phyloP scores from a whole-genome alignment of 2,797 vertebrate genomes.

The Gallirallus australis region DNA sequence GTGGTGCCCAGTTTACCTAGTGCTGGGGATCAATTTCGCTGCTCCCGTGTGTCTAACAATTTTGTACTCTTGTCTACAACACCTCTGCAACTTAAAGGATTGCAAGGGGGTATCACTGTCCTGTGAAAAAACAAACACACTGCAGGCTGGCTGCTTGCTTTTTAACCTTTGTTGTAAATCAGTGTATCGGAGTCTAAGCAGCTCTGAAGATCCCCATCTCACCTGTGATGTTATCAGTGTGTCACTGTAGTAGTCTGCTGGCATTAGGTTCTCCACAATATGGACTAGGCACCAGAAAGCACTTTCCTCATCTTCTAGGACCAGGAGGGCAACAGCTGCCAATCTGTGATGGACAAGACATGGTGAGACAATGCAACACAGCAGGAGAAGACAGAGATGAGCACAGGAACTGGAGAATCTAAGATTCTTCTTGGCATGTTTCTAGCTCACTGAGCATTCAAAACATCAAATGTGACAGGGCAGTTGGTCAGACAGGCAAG shows the following conservation, averaged over 20 bases:
- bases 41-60: neutral
- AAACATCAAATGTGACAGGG: neutral
- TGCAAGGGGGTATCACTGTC: neutral
- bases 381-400: neutral
- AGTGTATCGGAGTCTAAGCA: neutral
- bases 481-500: neutral
- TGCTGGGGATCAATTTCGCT: neutral
- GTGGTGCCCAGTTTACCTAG: neutral
- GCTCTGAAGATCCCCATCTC: neutral
- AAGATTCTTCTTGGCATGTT: neutral
- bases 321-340: constrained; percentile 89
- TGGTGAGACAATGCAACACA: neutral
- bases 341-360: constrained; percentile 78
- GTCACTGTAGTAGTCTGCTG: constrained; percentile 91
- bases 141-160: neutral
- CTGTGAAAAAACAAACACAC: neutral
- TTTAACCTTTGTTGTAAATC: neutral
- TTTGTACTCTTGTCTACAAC: neutral
- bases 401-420: neutral
- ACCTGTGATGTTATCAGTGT: constrained; percentile 93
- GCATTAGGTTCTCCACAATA: constrained; percentile 92
- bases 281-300: constrained; percentile 95
- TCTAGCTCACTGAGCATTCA: neutral
- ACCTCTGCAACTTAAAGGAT: neutral
- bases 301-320: constrained; percentile 90